phyloP scores from a whole-genome alignment of 2,113 vertebrate species.

The Dromiciops gliroides region DNA sequence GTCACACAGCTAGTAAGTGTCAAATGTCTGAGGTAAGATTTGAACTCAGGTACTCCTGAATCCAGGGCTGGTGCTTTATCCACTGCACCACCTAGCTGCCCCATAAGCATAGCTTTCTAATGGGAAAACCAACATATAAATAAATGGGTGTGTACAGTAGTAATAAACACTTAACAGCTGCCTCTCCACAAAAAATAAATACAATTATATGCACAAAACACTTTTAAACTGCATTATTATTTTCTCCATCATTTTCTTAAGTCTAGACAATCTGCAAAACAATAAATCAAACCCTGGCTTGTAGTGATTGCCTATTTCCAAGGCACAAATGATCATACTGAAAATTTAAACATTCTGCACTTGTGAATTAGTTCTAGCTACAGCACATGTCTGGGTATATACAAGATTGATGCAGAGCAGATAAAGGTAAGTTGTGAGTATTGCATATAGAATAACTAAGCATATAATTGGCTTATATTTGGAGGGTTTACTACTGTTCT shows the following conservation, averaged over 20 bases:
- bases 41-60: no score
- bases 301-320: not conserved
- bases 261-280: not conserved
- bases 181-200: not conserved
- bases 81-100: no score
- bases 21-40: no score
- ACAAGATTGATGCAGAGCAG: not conserved
- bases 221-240: not conserved
- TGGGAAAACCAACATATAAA: not conserved
- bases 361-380: not conserved
- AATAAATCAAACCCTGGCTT: not conserved
- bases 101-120: not conserved
- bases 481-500: no score
- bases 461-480: no score
- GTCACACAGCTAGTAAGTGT: no score
- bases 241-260: not conserved
- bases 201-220: not conserved
- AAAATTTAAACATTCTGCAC: not conserved
- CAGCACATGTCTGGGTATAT: not conserved
- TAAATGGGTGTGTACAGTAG: not conserved
- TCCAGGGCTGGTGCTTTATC: no score
- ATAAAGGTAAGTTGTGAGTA: not conserved
- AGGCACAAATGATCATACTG: not conserved
- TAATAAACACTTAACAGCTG: not conserved
- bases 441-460: not conserved